These are phyloP conservation scores for Leptonema lineaticorne DNA, from an alignment of 1,140 invertebrate species.

Conservation along the genomic window DNA sequence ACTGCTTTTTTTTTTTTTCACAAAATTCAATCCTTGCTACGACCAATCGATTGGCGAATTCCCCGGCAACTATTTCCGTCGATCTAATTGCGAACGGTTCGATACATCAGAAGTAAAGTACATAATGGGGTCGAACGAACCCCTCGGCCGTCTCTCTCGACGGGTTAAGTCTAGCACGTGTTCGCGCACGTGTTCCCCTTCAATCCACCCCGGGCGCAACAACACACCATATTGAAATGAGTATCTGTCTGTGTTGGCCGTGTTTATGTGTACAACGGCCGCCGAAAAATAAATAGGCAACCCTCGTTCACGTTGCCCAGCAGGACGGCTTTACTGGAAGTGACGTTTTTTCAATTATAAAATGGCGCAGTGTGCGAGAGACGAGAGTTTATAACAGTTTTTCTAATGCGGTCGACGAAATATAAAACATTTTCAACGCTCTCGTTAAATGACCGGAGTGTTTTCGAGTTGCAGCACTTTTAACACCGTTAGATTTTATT, in stretches of 20 bases:
- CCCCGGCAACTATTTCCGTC: no score
- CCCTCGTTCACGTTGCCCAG: slow-evolving; percentile 38
- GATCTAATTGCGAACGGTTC: no score
- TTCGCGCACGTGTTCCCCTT: neutral
- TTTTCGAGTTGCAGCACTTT: slow-evolving; percentile 23
- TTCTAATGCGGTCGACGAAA: slow-evolving; percentile 38
- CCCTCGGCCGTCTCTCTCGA: neutral
- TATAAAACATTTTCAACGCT: slow-evolving; percentile 34
- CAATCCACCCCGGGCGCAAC: neutral
- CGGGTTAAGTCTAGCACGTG: neutral
- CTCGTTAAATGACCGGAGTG: slow-evolving; percentile 27
- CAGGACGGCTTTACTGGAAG: slow-evolving; percentile 35
- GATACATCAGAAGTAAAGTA: neutral
- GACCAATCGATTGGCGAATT: no score
- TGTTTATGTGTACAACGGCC: slow-evolving; percentile 25
- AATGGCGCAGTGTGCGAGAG: slow-evolving; percentile 24
- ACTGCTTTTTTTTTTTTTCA: no score
- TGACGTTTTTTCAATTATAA: slow-evolving; percentile 43
- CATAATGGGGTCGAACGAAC: neutral
- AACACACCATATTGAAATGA: slow-evolving; percentile 5
- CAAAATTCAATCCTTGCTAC: no score
- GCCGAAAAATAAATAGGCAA: slow-evolving; percentile 39
- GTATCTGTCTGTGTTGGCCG: slow-evolving; percentile 26
- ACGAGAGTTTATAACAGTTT: slow-evolving; percentile 39
- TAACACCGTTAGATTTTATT: neutral